Percentiles rank a stretch among this genome's conserved stretches.
These are phyloP conservation scores for Lepidotrigona ventralis DNA, from an alignment of 1,140 invertebrate species.

Conservation along the genomic window DNA sequence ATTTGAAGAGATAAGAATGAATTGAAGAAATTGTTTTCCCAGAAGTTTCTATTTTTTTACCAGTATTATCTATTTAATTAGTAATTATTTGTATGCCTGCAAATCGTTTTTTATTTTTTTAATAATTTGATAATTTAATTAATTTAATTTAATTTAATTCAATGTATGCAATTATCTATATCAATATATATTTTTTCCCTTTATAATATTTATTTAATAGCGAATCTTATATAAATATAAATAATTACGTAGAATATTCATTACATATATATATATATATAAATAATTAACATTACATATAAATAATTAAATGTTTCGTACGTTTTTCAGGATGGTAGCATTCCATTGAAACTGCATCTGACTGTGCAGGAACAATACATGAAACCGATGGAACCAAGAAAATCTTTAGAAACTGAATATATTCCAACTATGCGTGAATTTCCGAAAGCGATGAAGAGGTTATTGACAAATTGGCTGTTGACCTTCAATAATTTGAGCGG, in stretches of 20 bases:
- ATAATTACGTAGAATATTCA: too few relatives aligned
- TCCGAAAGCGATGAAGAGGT: constrained; percentile 80
- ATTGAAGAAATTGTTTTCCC: too few relatives aligned
- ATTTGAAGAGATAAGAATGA: too few relatives aligned
- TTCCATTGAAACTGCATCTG: constrained; percentile 68
- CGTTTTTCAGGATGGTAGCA: constrained; percentile 63
- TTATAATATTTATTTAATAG: too few relatives aligned
- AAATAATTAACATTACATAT: too few relatives aligned
- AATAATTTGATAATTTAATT: not conserved
- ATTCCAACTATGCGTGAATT: constrained; percentile 80
- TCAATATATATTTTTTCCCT: too few relatives aligned
- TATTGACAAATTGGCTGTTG: constrained; percentile 83
- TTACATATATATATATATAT: too few relatives aligned
- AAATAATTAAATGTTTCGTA: not conserved
- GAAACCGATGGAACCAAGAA: constrained; percentile 51
- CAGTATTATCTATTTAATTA: too few relatives aligned
- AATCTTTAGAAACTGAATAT: constrained; percentile 53
- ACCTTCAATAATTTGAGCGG: constrained; percentile 82
- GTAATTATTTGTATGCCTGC: not conserved
- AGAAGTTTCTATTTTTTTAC: too few relatives aligned
- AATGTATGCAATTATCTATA: too few relatives aligned
- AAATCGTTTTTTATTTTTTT: not conserved
- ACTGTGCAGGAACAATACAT: constrained; percentile 60
- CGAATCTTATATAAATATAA: too few relatives aligned
- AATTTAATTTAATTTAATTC: too few relatives aligned